Evolutionary conservation across 2,888 invertebrate species (phyloP), one percentile per base, ranked within the genome.

Genomic region (Pasiphila rectangulata): DNA sequence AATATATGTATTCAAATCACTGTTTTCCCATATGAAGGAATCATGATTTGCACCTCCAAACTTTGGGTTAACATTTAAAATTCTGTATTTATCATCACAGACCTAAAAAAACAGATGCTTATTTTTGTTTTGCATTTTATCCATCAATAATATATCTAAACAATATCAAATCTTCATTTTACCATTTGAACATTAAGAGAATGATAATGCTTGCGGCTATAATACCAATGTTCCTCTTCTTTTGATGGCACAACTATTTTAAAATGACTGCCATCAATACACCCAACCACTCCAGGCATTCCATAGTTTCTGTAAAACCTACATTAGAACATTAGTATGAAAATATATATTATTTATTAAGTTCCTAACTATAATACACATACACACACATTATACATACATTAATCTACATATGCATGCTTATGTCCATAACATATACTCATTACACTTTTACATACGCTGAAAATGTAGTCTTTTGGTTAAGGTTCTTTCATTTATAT

Each of bases 31-130:
- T 12, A 53, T 51, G 39, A 53, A 55, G 2, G 51, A 46, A 30
- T 55, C 52, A 34, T 54, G 52, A 13, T 20, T 46, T 7, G 54
- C 52, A 12, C 52, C 57, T 10, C 54, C 54, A 53, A 44, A 56
- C 36, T 46, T 48, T 4, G 56, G 19, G 46, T 53, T 48, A 2
- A 56, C 46, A 12, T 17, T 16, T 20, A 34, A 20, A 34, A 34
- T 34, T 34, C 13, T 17, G 19, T 20, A 34, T 17, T 17, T 0
- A 15, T 16, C 16, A 30, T 30, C 17, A 30, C 16, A 15, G 1
- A 30, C 16, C 30, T 17, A 9, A 16, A 34, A 34, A 16, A 34
- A 27, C 13, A n/a, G n/a, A n/a, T n/a, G 27, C 7, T 7, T 27
- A 10, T 12, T 27, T 27, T 13, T 27, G 6, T 27, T 27, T 27